Evolutionary conservation across 2,888 invertebrate genomes (phyloP), one percentile per base, ranked within the genome.

Genomic region (Punctoribates punctum): DNA sequence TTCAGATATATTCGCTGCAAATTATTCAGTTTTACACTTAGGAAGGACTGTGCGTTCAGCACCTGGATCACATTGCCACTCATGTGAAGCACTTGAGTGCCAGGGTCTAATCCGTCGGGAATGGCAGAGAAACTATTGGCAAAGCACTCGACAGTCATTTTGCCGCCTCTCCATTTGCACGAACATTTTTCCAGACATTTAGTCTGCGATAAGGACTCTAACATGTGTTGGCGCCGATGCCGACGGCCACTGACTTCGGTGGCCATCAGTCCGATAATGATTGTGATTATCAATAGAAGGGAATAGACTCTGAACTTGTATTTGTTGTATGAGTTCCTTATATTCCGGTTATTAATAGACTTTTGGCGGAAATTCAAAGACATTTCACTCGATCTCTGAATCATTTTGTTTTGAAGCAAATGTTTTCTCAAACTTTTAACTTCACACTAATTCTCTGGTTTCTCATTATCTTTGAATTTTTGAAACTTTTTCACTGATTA

Each of bases 131-230:
- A 76, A 23, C 77, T 74, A 11, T 76, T 78, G n/a, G 77, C 77
- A 34, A 73, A 60, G 48, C 80, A 80, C 72, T 80, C 80, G 0
- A 77, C 80, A 17, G 80, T 79, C 76, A 79, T 76, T 54, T 80
- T 80, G 15, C 80, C 80, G 65, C 77, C 77, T 65, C 78, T 78
- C 80, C 80, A 80, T 74, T 79, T 80, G 74, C 80, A 80, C 38
- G 76, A 77, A 70, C 80, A 80, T n/a, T 78, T 77, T 38, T 75
- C 77, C 20, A 77, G 65, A 20, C 80, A 80, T 51, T 79, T 76
- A 3, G 67, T 76, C 62, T 77, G 73, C n/a, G 77, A 17, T n/a
- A 42, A 42, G 4, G 70, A 70, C 23, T 20, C 46, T n/a, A 70
- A 46, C 15, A 23, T 23, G 9, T 42, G 38, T 17, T 42, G 38